Percentiles rank a stretch among this genome's conserved stretches.
These are phyloP conservation scores for Drosophila putrida DNA, from an alignment of 2,888 invertebrate species.

Conservation along the genomic window DNA sequence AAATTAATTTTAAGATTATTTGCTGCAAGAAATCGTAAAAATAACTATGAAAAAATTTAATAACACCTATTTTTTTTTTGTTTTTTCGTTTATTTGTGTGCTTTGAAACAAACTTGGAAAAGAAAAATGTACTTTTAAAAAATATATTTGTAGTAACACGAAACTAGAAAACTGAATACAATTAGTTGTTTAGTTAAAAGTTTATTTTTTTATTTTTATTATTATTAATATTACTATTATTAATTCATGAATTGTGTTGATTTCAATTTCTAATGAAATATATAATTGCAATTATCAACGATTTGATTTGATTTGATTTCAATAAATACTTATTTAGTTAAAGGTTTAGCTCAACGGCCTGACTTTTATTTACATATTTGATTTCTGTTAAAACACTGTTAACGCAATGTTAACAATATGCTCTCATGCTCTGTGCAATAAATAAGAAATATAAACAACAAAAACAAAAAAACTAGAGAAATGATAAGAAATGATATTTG, in stretches of 20 bases:
- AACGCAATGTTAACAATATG: conserved; percentile 12
- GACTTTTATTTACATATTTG: conserved; percentile 20
- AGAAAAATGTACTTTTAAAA: conserved; percentile 3
- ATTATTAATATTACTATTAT: conserved; percentile 5
- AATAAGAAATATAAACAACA: not conserved
- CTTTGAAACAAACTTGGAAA: not conserved
- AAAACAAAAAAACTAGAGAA: conserved; percentile 10
- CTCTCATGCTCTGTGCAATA: conserved; percentile 22
- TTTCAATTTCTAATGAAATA: conserved; percentile 4
- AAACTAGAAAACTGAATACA: conserved; percentile 45
- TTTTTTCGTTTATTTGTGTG: not conserved
- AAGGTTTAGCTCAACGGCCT: conserved; percentile 69
- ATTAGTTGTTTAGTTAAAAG: conserved; percentile 46
- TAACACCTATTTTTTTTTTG: not conserved
- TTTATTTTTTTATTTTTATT: conserved; percentile 20
- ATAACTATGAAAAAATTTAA: not conserved
- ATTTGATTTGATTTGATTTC: conserved; percentile 48
- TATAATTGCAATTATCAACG: conserved; percentile 35
- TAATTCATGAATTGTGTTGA: conserved; percentile 21
- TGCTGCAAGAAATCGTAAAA: conserved; percentile 14
- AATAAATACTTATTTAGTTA: conserved; percentile 69
- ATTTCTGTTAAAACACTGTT: conserved; percentile 26
- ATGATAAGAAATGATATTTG: conserved; percentile 15
- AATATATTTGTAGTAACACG: conserved; percentile 25
- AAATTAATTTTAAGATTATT: conserved; percentile 51